phyloP scores from a whole-genome alignment of 2,888 invertebrate genomes.

The Drosophila mulleri region DNA sequence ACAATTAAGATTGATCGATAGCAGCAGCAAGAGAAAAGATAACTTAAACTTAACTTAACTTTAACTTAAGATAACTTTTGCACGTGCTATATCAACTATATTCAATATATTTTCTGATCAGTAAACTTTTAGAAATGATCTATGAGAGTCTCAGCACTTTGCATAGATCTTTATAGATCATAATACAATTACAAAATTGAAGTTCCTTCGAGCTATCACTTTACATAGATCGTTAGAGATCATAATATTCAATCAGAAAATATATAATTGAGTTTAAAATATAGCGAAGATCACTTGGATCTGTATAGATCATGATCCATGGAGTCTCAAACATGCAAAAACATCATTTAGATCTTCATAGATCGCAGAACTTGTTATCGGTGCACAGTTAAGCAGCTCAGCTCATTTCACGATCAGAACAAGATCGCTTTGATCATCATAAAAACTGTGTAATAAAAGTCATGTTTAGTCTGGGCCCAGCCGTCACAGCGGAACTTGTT shows the following conservation, averaged over 20 bases:
- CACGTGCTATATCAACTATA: not conserved
- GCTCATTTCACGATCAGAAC: not conserved
- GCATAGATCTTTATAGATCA: not conserved
- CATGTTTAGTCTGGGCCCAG: not conserved
- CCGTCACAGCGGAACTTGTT: slow-evolving; percentile 29
- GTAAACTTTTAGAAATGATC: not conserved
- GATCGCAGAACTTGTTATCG: not conserved
- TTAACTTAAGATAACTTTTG: too few species aligned
- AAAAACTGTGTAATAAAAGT: slow-evolving; percentile 12
- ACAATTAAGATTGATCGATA: slow-evolving; percentile 19
- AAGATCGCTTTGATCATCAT: not conserved
- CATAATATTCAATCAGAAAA: too few species aligned
- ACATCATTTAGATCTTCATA: not conserved
- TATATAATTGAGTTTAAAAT: too few species aligned
- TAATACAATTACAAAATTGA: too few species aligned
- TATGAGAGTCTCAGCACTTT: not conserved
- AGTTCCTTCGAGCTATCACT: too few species aligned
- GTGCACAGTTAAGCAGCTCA: not conserved
- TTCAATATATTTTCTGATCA: not conserved
- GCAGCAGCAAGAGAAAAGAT: not conserved
- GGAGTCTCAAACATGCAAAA: too few species aligned
- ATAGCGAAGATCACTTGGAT: too few species aligned
- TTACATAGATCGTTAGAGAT: not conserved
- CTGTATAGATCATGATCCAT: not conserved
- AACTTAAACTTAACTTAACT: too few species aligned